Evolutionary conservation across 2,113 vertebrate genomes (phyloP).

Genomic region (Prolemur simus): DNA sequence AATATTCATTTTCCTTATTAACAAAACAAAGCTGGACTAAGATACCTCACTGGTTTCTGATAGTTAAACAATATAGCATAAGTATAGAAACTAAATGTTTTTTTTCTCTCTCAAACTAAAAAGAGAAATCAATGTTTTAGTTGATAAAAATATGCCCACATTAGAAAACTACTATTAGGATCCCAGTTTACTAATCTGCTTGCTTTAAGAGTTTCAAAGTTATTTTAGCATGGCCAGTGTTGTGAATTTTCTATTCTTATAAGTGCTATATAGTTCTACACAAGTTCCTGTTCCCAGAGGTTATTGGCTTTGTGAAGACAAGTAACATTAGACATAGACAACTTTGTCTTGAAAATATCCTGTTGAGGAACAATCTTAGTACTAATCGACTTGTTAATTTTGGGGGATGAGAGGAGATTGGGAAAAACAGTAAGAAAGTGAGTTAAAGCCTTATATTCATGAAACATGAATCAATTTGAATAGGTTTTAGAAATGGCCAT

Average conservation of each 20-base stretch:
- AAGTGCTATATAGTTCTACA: not conserved
- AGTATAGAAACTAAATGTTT: not conserved
- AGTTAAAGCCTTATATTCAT: not conserved
- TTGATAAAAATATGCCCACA: not conserved
- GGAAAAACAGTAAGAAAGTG: not conserved
- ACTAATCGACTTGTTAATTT: not conserved
- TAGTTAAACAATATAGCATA: conserved; percentile 23
- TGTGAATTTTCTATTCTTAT: not conserved
- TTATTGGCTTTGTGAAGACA: not conserved
- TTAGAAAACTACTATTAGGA: not conserved
- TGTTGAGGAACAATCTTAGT: not conserved
- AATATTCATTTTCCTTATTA: not conserved
- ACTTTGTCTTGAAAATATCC: not conserved
- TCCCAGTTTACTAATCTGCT: not conserved
- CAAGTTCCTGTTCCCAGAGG: not conserved
- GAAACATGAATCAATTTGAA: not conserved
- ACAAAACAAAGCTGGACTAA: conserved; percentile 4
- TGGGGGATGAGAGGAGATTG: not conserved
- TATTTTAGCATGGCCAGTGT: not conserved
- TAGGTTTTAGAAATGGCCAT: not conserved
- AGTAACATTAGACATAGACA: not conserved
- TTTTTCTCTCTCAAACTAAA: not conserved
- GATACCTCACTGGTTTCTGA: not conserved
- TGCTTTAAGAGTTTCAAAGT: not conserved
- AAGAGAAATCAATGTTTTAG: not conserved